Base-by-base conservation (phyloP, 1,140 invertebrate species). In the Penaeus chinensis region DNA sequence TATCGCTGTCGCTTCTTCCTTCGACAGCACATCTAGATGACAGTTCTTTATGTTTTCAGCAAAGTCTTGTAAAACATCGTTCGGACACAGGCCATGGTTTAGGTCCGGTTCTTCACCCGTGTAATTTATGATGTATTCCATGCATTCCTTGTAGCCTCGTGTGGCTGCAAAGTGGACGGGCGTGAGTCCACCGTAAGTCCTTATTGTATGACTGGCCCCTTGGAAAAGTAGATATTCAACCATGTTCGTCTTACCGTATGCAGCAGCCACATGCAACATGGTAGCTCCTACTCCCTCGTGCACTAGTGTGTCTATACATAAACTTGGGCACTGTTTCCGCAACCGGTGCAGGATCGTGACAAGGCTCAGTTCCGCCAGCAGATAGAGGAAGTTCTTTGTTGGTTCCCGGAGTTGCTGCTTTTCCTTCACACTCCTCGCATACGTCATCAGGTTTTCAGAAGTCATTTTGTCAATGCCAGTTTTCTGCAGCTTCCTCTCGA, bases 231-330 rank as follows among this genome's bases (percentile, higher is more conserved):
- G 66, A 54, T 87, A 87, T 62, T 87, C 85, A 27, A 82, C 66
- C 85, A 87, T 87, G 80, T 63, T 61, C 5, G 77, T 87, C 71
- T 82, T 87, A 20, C 85, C 85, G 22, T 87, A 80, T 18, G 85
- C 80, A 22, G 85, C 85, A 16, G 85, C 79, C 32, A 87, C 69
- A 37, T 87, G 85, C 66, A 87, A 62, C 85, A 87, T 87, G 42
- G 85, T 87, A 27, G 71, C 63, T 47, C 79, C 80, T 0, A 80
- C 77, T 24, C 66, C 80, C 7, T 74, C 37, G 54, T 87, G 79
- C 19, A 87, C 85, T 37, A 74, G n/a, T 2, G 60, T 74, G 62
- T 87, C 71, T 76, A 87, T 74, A 65, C 77, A 37, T 27, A 82
- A 13, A 76, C 54, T 27, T 10, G 19, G 24, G 24, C n/a, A 54